Evolutionary conservation across 2,113 vertebrate genomes (phyloP), one percentile per base, ranked within the genome.

Genomic region (Poecilia latipinna): DNA sequence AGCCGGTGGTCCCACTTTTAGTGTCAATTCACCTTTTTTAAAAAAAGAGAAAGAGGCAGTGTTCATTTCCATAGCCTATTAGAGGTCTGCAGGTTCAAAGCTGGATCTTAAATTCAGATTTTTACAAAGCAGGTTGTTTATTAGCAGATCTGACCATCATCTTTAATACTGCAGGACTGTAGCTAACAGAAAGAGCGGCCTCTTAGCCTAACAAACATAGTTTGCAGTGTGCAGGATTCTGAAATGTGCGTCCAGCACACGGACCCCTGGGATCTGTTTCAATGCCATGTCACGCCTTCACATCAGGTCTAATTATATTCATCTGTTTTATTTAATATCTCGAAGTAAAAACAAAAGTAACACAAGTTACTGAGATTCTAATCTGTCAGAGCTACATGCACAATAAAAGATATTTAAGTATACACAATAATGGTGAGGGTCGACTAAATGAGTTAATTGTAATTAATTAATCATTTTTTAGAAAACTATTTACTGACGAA

Each of bases 1-100:
- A 72, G 77, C 54, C 72, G 92, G 94, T 94, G 94, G 94, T 93
- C 93, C 77, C 60, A 1, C 48, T 54, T 65, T 74, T 17, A 42
- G 65, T 64, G 63, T 69, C 2, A 5, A 28, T 57, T 57, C 17
- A 48, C 44, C 44, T 19, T 42, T 22, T 51, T 51, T 22, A 51
- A 54, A 19, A 51, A 42, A 42, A 13, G 11, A 42, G 4, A 42
- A 17, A 17, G 19, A 48, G 15, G 44, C 51, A 24, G 51, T 8
- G 3, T 57, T 57, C n/a, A n/a, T 24, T 57, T 5, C 17, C 24
- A 8, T 22, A 24, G 51, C 17, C 17, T 54, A 19, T 22, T 24
- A 22, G 17, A 54, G 17, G 42, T 4, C 17, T 44, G 3, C 15
- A 44, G 42, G 42, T 44, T 17, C 13, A 17, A 4, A 17, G 4